phyloP scores from a whole-genome alignment of 1,140 invertebrate genomes.

The Pogonomyrmex californicus region DNA sequence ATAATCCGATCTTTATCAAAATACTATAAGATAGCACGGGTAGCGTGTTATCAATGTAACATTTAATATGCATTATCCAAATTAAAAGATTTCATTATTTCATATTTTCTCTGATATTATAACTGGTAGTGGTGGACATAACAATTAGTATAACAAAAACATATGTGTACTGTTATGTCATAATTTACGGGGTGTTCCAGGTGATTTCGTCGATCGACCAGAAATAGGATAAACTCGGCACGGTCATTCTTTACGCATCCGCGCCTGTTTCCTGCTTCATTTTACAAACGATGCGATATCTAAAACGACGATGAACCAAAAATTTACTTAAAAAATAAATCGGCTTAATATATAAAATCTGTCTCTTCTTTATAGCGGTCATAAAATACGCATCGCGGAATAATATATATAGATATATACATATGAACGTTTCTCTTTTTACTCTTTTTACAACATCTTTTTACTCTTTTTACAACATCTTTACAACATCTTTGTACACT shows the following conservation, averaged over 20 bases:
- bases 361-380: not conserved
- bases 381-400: slow-evolving; percentile 17
- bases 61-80: slow-evolving; percentile 65
- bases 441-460: slow-evolving; percentile 47
- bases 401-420: slow-evolving; percentile 35
- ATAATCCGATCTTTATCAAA: slow-evolving; percentile 69
- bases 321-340: slow-evolving; percentile 40
- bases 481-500: slow-evolving; percentile 37
- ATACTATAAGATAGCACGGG: slow-evolving; percentile 66
- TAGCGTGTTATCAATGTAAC: slow-evolving; percentile 54
- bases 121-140: slow-evolving; percentile 64
- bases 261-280: not conserved
- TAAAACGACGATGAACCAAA: not conserved
- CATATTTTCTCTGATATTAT: slow-evolving; percentile 55
- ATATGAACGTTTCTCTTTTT: not conserved
- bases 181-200: slow-evolving; percentile 38
- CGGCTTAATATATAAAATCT: slow-evolving; percentile 32
- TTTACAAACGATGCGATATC: slow-evolving; percentile 3
- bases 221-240: slow-evolving; percentile 20
- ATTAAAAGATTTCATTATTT: slow-evolving; percentile 61
- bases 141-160: slow-evolving; percentile 36
- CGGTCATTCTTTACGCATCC: slow-evolving; percentile 15
- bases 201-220: not conserved
- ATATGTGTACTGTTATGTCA: slow-evolving; percentile 26
- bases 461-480: slow-evolving; percentile 45